Conservation (phyloP, 1,140 invertebrate genomes). For the Aphaenogaster rudis region DNA sequence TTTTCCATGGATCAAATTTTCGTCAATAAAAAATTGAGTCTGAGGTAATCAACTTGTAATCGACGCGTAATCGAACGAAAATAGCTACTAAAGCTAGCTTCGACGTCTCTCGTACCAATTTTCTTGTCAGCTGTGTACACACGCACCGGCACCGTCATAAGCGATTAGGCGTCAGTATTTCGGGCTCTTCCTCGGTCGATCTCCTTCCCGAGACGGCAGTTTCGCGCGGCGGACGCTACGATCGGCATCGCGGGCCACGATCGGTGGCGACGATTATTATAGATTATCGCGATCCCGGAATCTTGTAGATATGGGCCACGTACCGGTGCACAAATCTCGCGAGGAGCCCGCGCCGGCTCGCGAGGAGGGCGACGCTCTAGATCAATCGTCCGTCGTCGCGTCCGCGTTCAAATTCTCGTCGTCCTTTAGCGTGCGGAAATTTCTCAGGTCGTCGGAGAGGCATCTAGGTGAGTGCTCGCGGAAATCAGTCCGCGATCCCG, state of each 20-base stretch:
- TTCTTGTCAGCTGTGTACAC: conserved; percentile 40
- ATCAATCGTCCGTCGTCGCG: conserved; percentile 14
- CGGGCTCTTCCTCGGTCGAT: not conserved
- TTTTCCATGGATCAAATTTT: not conserved
- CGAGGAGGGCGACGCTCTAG: not conserved
- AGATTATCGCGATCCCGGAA: conserved; percentile 10
- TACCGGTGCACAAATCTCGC: not conserved
- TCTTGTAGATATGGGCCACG: conserved; percentile 15
- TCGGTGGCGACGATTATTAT: too few species aligned
- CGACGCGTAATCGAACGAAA: not conserved
- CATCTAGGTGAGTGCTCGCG: conserved; percentile 3
- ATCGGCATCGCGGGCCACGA: not conserved
- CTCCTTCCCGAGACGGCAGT: not conserved
- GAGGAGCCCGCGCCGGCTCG: not conserved
- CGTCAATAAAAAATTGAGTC: not conserved
- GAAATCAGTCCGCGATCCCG: not conserved
- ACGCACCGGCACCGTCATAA: not conserved
- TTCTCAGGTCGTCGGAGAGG: not conserved
- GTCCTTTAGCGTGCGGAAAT: not conserved
- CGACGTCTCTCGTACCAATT: not conserved
- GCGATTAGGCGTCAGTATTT: conserved; percentile 8
- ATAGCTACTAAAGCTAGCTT: not conserved
- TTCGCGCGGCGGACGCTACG: not conserved
- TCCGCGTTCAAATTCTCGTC: not conserved
- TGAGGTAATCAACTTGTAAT: not conserved